phyloP scores from a whole-genome alignment of 2,888 invertebrate genomes.

The Aphrophora alni region DNA sequence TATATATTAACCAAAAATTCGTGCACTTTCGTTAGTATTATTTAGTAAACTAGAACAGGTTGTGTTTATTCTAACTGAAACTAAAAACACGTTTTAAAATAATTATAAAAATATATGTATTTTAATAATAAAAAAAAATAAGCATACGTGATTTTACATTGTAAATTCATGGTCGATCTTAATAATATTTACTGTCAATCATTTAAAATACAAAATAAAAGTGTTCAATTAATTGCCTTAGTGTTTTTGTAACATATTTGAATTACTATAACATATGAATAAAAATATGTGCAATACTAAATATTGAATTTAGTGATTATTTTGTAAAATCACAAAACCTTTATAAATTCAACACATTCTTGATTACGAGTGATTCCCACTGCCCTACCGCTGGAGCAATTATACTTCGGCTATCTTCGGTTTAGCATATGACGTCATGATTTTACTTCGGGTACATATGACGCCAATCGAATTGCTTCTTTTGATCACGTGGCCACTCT shows the following conservation, averaged over 20 bases:
- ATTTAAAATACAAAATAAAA: neutral
- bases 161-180: neutral
- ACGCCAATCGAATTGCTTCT: constrained; percentile 57
- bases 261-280: neutral
- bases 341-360: constrained; percentile 29
- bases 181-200: neutral
- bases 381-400: constrained; percentile 43
- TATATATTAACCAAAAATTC: too few species aligned
- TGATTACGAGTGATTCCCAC: constrained; percentile 33
- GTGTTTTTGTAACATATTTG: neutral
- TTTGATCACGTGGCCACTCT: constrained; percentile 59
- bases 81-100: too few species aligned
- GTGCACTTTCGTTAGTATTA: too few species aligned
- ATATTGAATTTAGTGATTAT: constrained; percentile 3
- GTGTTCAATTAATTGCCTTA: neutral
- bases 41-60: too few species aligned
- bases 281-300: neutral
- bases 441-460: constrained; percentile 41
- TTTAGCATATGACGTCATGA: constrained; percentile 46
- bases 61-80: too few species aligned
- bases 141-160: constrained; percentile 1
- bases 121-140: too few species aligned
- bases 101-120: too few species aligned
- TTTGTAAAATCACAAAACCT: constrained; percentile 18
- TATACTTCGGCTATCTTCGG: constrained; percentile 44